Conservation (phyloP, 1,140 invertebrate genomes). For the Nasonia giraulti region DNA sequence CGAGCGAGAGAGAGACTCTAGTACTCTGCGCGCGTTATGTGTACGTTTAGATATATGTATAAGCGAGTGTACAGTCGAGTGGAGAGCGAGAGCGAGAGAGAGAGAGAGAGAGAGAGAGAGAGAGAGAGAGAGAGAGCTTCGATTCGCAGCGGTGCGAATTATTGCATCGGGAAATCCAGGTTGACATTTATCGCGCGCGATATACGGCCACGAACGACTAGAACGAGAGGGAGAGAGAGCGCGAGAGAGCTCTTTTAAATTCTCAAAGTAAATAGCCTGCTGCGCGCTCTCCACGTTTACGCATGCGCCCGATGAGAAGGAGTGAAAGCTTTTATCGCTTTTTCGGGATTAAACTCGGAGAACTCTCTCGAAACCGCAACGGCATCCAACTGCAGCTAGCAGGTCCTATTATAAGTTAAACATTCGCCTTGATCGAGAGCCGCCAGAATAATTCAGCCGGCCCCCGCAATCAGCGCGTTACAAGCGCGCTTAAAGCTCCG, state of each 20-base stretch:
- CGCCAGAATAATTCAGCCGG: no score
- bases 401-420: no score
- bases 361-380: no score
- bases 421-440: no score
- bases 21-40: background rate
- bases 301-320: no score
- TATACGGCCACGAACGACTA: background rate
- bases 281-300: background rate
- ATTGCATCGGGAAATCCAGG: constrained; percentile 46
- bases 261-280: background rate
- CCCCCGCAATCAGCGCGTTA: no score
- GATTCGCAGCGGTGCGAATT: constrained; percentile 35
- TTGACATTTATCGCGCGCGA: constrained; percentile 49
- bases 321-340: no score
- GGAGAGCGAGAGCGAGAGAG: background rate
- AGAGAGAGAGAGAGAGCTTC: background rate
- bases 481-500: no score
- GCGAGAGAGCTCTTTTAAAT: background rate
- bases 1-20: background rate
- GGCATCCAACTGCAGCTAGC: no score
- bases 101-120: background rate
- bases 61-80: background rate
- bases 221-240: no score
- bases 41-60: no score
- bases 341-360: no score